Evolutionary conservation across 2,888 invertebrate species (phyloP), one percentile per base, ranked within the genome.

Genomic region (Agonum fuliginosum): DNA sequence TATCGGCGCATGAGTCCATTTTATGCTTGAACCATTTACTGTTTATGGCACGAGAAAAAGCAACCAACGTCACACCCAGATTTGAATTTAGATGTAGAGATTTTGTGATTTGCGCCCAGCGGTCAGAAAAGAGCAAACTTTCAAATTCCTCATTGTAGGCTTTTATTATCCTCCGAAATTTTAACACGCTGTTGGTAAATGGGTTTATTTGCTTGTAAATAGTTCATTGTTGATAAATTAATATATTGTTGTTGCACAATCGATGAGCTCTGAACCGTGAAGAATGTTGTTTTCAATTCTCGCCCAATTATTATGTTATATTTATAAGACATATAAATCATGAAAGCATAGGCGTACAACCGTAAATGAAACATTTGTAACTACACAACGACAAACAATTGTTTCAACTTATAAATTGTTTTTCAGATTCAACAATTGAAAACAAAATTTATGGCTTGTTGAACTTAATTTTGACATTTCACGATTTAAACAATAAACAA

Each of bases 151-250:
- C 30, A 17, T 30, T 62, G 58, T 30, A 10, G 24, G 24, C 20
- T n/a, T 54, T 20, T 48, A 20, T 14, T 20, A 20, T 10, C 12
- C 17, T 27, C 58, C 58, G 58, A 62, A 62, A 46, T 46, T 30
- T 30, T 6, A 17, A 5, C 46, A 4, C 37, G 3, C n/a, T 48
- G 48, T 48, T 48, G 48, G 48, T 54, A 54, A 54, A 54, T 54
- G 12, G 54, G 54, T 54, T 24, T 54, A 54, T 54, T n/a, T 54
- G 54, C 24, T 24, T 54, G 12, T 62, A 62, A 62, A 62, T 62
- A 62, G 58, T 30, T 62, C 30, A 62, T 62, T 62, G 58, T 62
- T 54, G 54, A 54, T 54, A 54, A 54, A 54, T 54, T 48, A 48
- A 48, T 20, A 20, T 48, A 48, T 20, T 48, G 48, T 48, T 22